Evolutionary conservation across 2,888 invertebrate genomes (phyloP).

Genomic region (Oscheius sp.): DNA sequence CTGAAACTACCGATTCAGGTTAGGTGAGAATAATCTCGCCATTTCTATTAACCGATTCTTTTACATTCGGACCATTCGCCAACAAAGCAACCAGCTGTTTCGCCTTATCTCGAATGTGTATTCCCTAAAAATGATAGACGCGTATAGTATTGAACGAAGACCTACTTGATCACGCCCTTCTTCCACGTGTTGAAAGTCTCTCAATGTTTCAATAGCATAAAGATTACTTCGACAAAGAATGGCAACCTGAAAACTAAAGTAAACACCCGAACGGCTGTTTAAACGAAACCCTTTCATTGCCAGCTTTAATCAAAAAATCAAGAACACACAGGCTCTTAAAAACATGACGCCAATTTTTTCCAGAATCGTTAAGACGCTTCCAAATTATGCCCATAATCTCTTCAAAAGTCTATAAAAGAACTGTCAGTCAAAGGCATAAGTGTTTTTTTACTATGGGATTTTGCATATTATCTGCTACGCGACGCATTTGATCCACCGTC

Average conservation of each 20-base stretch:
- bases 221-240: conserved; percentile 99
- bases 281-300: conserved; percentile 84
- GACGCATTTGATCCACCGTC: conserved; percentile 89
- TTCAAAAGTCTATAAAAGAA: conserved; percentile 81
- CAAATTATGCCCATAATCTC: conserved; percentile 99
- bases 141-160: no score
- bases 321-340: conserved; percentile 94
- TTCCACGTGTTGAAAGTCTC: conserved; percentile 91
- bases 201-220: conserved; percentile 95
- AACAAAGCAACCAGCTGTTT: conserved; percentile 84
- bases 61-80: conserved; percentile 86
- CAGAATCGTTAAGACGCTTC: conserved; percentile 98
- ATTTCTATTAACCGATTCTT: conserved; percentile 95
- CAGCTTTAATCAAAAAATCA: conserved; percentile 98
- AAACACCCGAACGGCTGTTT: conserved; percentile 18
- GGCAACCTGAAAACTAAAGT: conserved; percentile 75
- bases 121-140: conserved; percentile 28
- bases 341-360: conserved; percentile 99
- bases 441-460: conserved; percentile 81
- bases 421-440: background rate
- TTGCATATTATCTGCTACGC: conserved; percentile 98
- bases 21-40: conserved; percentile 87
- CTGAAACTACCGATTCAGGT: background rate
- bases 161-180: conserved; percentile 91
- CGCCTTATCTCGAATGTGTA: conserved; percentile 78